Percentiles rank a stretch among this genome's conserved stretches.
Conservation (phyloP, 2,113 vertebrate species). For the Furnarius figulus region DNA sequence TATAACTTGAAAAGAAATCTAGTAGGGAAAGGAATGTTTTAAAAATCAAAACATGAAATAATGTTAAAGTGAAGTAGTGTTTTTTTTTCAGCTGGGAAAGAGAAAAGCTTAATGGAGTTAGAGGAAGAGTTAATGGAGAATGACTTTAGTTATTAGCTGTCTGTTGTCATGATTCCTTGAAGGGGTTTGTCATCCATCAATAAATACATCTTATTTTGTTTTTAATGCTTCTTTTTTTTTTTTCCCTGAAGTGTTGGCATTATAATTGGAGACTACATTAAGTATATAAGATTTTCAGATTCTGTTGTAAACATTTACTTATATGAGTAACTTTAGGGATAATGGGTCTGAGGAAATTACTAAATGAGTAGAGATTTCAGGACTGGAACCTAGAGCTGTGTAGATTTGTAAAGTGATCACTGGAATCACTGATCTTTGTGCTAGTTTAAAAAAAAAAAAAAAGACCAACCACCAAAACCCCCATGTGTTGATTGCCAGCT, state of each 20-base stretch:
- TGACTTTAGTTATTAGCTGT: not conserved
- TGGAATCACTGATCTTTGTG: not conserved
- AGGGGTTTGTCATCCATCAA: not conserved
- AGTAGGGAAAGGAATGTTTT: not conserved
- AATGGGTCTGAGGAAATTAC: not conserved
- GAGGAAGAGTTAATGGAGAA: too few relatives aligned
- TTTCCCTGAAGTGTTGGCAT: not conserved
- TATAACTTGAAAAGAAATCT: not conserved
- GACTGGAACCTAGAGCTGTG: not conserved
- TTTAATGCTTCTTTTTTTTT: not conserved
- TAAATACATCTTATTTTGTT: not conserved
- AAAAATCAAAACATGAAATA: not conserved
- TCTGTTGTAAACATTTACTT: not conserved
- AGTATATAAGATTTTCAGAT: not conserved
- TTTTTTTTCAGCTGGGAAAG: not conserved
- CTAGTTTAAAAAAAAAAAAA: not conserved
- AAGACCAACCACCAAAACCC: not conserved
- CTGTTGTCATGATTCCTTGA: not conserved
- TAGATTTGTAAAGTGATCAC: not conserved
- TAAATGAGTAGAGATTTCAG: not conserved
- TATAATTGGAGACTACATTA: not conserved
- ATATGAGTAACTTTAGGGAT: not conserved
- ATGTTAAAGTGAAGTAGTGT: not conserved
- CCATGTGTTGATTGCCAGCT: constrained; percentile 52
- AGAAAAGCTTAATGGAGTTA: not conserved